Percentiles rank a stretch among this genome's conserved stretches.
These are phyloP conservation scores for Lonchura striata DNA, from an alignment of 2,113 vertebrate species.

Conservation along the genomic window DNA sequence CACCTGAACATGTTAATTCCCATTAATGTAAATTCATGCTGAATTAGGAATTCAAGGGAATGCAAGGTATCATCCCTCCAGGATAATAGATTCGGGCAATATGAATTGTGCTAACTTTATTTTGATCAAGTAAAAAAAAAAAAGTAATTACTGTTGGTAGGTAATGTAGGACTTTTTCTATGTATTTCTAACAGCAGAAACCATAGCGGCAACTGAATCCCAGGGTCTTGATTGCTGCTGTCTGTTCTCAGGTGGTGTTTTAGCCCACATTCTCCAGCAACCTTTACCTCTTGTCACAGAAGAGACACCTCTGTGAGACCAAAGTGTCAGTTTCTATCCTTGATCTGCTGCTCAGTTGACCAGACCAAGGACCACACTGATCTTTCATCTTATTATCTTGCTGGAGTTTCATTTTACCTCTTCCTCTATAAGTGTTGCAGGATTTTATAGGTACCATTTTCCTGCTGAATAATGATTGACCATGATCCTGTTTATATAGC, in stretches of 20 bases:
- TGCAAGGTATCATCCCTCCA: not conserved
- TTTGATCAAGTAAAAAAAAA: not conserved
- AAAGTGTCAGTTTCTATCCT: not conserved
- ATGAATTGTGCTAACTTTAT: not conserved
- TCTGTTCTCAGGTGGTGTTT: not conserved
- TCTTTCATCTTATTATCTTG: not conserved
- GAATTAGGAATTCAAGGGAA: constrained; percentile 22
- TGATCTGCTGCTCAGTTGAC: not conserved
- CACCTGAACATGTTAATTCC: not conserved
- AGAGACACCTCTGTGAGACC: not conserved
- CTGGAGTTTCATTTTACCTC: constrained; percentile 7
- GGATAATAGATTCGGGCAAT: not conserved
- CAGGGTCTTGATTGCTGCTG: not conserved
- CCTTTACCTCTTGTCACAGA: not conserved
- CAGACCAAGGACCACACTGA: not conserved
- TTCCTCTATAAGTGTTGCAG: not conserved
- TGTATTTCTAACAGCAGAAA: not conserved
- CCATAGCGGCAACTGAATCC: rapidly evolving
- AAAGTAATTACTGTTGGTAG: not conserved
- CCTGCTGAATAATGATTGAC: constrained; percentile 10
- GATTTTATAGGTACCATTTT: not conserved
- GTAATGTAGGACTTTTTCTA: not conserved
- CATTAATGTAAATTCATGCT: not conserved
- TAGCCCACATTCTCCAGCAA: not conserved
- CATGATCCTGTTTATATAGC: not conserved